These are phyloP conservation scores for Nyctibius grandis DNA, from an alignment of 2,797 vertebrate species.

Conservation along the genomic window DNA sequence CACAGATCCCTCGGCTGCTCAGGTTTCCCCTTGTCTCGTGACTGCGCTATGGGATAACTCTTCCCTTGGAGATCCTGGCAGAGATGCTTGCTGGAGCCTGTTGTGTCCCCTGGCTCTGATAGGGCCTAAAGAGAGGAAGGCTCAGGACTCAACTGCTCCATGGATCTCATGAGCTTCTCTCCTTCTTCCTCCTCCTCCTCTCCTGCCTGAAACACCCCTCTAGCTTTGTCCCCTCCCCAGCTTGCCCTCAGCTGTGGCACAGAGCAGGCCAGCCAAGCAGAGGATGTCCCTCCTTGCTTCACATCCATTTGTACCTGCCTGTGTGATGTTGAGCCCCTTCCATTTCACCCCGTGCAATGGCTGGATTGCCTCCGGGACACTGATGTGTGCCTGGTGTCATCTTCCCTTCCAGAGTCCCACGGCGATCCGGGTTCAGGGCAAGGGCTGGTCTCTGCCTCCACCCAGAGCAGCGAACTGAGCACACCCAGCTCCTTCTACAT, in stretches of 20 bases:
- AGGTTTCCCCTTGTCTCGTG: not conserved
- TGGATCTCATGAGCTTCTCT: not conserved
- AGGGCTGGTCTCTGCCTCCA: constrained; percentile 75
- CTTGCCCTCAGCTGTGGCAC: not conserved
- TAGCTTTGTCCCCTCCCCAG: not conserved
- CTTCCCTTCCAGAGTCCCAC: constrained; percentile 74
- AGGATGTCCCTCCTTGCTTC: not conserved
- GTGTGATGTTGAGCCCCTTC: not conserved
- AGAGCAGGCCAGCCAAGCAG: not conserved
- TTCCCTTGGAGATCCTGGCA: not conserved
- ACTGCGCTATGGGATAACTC: not conserved
- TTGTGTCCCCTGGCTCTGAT: not conserved
- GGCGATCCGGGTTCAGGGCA: constrained; percentile 64
- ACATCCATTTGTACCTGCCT: not conserved
- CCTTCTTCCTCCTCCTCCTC: not conserved
- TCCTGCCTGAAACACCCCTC: not conserved
- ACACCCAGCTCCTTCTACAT: constrained; percentile 81
- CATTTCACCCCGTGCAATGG: not conserved
- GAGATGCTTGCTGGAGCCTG: not conserved
- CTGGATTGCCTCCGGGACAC: not conserved
- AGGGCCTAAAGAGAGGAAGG: not conserved
- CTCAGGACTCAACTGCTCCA: fast-evolving
- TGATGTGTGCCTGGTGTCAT: not conserved
- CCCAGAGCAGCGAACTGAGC: constrained; percentile 75
- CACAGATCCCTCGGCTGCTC: not conserved